Evolutionary conservation across 2,888 invertebrate species (phyloP).

Genomic region (Tipula unca): DNA sequence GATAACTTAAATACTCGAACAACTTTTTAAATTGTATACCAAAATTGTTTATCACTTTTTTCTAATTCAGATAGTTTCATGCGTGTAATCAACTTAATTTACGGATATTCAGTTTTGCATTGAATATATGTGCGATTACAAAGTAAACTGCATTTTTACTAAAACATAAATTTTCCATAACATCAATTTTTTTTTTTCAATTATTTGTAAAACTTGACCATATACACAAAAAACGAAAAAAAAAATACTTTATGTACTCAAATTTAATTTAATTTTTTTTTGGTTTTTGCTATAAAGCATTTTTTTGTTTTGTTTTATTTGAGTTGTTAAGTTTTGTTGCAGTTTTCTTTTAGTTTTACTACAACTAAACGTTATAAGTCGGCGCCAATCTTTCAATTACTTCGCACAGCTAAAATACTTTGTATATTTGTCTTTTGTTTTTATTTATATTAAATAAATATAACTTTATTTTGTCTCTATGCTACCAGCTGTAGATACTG

Average conservation of each 20-base stretch:
- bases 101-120: background rate
- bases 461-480: background rate
- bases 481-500: too few species aligned
- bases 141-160: background rate
- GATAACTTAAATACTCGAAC: too few species aligned
- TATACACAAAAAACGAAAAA: too few species aligned
- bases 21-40: background rate
- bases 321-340: background rate
- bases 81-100: background rate
- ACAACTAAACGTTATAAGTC: background rate
- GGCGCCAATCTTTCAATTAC: background rate
- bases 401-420: background rate
- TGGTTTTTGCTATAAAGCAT: background rate
- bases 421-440: background rate
- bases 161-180: background rate
- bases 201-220: background rate
- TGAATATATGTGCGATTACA: background rate
- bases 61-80: background rate
- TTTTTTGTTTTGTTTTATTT: background rate
- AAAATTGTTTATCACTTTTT: background rate
- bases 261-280: background rate
- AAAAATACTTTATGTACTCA: background rate
- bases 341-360: background rate
- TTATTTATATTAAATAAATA: background rate
- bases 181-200: background rate